Base-by-base conservation (phyloP, 2,888 invertebrate genomes). In the Drosophila engyochracea region DNA sequence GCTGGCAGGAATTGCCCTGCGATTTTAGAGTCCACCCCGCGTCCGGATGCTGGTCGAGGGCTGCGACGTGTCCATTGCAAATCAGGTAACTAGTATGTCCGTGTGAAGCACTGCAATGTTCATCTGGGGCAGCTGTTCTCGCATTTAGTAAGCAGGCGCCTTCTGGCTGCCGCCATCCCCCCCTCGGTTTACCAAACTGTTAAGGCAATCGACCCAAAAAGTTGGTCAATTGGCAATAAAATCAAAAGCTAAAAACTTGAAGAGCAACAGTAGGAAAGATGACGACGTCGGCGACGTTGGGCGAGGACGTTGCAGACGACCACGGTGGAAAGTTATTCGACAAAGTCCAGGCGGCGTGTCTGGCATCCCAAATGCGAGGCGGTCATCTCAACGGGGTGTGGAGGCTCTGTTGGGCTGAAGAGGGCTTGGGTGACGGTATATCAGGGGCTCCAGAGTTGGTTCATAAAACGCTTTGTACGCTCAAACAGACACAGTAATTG, bases 401-500 rank as follows among this genome's bases (percentile, higher is more conserved):
- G 14, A n/a, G 7, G 16, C 30, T 41, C 14, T 47, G 9, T 19
- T 35, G 25, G 54, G 22, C n/a, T 14, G 30, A 12, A 30, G 35
- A 19, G 37, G 35, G 25, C 10, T 19, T 53, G 14, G 28, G 19
- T 4, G 14, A 41, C 44, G 60, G 79, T 61, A 67, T 57, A 67
- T 75, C 69, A 68, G 65, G 66, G 61, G 72, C 64, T 47, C 19
- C 47, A 39, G 71, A 84, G 91, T 89, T 89, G 91, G 88, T 89
- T 91, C 83, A 85, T 90, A 89, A 85, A 89, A 85, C 91, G 85
- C 85, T 85, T 87, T 87, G 90, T 85, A 90, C 90, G 91, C 87
- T 87, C 87, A 87, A 87, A 90, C 90, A 91, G 91, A 89, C 91
- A 87, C 91, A 88, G 91, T 87, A 87, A 87, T 91, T 87, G 91